Conservation (phyloP, 2,888 invertebrate species). For the Tryphoninae sp. region DNA sequence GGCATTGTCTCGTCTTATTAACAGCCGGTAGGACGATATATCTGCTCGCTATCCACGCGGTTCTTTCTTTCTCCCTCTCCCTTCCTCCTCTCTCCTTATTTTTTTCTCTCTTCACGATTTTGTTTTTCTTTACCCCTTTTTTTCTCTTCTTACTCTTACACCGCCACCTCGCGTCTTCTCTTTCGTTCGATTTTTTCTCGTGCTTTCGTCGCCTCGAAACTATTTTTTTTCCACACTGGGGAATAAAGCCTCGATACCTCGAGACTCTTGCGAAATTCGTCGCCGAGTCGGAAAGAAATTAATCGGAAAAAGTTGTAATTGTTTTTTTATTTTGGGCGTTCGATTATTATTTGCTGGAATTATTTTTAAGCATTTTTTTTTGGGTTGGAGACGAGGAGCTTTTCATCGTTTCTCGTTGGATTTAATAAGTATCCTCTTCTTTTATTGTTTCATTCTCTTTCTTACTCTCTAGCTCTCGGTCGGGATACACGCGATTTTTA, state of each 20-base stretch:
- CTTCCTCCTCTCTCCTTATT: constrained; percentile 39
- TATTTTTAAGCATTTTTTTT: not conserved
- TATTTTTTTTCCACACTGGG: constrained; percentile 54
- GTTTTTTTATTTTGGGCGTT: not conserved
- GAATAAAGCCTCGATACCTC: constrained; percentile 61
- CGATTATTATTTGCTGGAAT: not conserved
- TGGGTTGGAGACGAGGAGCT: not conserved
- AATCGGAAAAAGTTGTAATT: too few relatives aligned
- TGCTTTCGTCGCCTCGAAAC: not conserved
- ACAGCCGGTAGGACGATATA: constrained; percentile 78
- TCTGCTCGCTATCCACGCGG: constrained; percentile 68
- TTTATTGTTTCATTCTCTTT: constrained; percentile 23
- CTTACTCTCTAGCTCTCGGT: constrained; percentile 47
- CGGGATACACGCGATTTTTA: constrained; percentile 57
- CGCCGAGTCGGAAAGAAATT: too few relatives aligned
- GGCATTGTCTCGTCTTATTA: constrained; percentile 80
- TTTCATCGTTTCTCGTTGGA: not conserved
- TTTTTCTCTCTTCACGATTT: constrained; percentile 39
- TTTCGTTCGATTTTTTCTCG: constrained; percentile 14
- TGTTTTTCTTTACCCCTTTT: constrained; percentile 36
- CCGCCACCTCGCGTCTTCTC: not conserved
- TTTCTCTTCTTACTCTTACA: constrained; percentile 38
- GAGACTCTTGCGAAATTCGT: constrained; percentile 1
- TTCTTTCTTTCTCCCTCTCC: constrained; percentile 43
- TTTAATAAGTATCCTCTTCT: not conserved